Conservation (phyloP, 2,113 vertebrate genomes). For the Hystrix brachyura region DNA sequence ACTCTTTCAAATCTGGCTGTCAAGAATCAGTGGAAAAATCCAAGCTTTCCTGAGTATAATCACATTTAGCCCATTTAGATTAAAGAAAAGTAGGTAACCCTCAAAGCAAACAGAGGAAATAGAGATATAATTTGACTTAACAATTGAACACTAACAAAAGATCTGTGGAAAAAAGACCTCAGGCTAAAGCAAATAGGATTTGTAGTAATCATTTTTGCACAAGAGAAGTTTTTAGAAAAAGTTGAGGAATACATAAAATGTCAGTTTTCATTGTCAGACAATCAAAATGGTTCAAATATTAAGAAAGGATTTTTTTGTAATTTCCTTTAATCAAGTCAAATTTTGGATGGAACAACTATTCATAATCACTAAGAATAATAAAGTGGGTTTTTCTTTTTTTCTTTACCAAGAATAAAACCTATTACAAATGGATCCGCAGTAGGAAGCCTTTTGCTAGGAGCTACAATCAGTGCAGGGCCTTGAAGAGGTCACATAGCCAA, state of each 20-base stretch:
- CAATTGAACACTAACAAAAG: neutral
- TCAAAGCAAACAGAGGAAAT: neutral
- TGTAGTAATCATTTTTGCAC: neutral
- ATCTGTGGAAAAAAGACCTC: neutral
- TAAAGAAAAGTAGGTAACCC: neutral
- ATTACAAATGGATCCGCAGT: neutral
- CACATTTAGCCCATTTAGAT: neutral
- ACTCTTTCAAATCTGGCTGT: constrained; percentile 25
- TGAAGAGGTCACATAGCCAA: neutral
- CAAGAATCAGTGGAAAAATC: constrained; percentile 31
- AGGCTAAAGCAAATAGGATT: neutral
- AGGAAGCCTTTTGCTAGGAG: neutral
- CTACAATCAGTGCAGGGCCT: neutral
- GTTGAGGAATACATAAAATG: constrained; percentile 34
- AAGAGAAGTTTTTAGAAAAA: constrained; percentile 25
- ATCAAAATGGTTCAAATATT: constrained; percentile 4
- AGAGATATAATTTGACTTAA: neutral
- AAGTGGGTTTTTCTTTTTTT: neutral
- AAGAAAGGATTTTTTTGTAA: neutral
- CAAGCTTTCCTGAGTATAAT: neutral
- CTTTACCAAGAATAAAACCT: constrained; percentile 50
- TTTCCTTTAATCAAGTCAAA: constrained; percentile 38
- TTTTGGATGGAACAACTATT: neutral
- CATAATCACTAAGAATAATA: neutral
- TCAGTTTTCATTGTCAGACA: constrained; percentile 13